Conservation (phyloP, 2,113 vertebrate species). For the Tupaia tana region DNA sequence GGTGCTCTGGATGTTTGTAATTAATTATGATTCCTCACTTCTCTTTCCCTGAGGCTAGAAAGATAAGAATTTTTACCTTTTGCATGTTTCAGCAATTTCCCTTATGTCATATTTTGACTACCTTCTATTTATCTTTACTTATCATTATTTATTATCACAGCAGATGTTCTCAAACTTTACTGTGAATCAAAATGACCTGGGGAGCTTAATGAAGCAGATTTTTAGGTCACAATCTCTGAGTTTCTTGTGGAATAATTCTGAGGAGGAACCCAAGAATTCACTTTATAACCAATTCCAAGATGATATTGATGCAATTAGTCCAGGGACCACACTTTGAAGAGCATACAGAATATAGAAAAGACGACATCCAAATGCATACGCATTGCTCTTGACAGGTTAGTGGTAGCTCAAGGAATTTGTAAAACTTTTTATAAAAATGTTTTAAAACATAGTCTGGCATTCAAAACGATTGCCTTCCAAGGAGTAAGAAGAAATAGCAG, state of each 20-base stretch:
- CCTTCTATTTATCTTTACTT: background rate
- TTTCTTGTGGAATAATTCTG: background rate
- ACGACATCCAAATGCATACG: background rate
- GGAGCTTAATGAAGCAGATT: background rate
- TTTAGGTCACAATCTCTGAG: background rate
- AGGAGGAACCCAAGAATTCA: background rate
- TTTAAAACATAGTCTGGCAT: background rate
- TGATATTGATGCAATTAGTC: background rate
- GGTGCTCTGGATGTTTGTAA: background rate
- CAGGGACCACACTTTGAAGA: background rate
- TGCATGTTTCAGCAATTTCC: background rate
- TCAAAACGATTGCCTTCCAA: slow-evolving; percentile 23
- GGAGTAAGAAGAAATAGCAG: slow-evolving; percentile 15
- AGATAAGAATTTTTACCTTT: background rate
- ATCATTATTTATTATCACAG: background rate
- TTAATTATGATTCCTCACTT: background rate
- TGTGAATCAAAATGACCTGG: background rate
- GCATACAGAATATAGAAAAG: background rate
- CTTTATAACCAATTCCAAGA: background rate
- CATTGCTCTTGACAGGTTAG: background rate
- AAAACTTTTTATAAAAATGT: background rate
- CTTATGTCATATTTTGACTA: background rate
- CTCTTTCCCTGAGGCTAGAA: background rate
- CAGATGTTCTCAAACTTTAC: background rate
- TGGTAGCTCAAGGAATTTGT: background rate